Evolutionary conservation across 2,888 invertebrate species (phyloP).

Genomic region (Tiliacea citrago): DNA sequence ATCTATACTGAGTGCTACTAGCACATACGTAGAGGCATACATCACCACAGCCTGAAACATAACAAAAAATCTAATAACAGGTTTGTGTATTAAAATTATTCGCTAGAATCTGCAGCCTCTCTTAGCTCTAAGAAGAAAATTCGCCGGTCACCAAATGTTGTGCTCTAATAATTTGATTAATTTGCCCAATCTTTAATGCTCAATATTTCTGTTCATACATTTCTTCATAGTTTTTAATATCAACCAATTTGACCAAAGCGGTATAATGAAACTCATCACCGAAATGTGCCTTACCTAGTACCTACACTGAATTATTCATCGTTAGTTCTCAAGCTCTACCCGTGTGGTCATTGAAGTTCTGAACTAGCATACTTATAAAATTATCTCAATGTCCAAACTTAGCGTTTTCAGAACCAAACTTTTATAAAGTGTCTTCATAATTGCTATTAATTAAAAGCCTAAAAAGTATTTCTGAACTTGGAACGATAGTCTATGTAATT

Average conservation of each 20-base stretch:
- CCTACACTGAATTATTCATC: background rate
- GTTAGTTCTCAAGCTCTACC: slow-evolving; percentile 14
- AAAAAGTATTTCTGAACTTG: background rate
- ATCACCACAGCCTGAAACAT: slow-evolving; percentile 95
- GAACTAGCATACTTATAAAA: slow-evolving; percentile 31
- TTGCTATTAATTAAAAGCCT: slow-evolving; percentile 9
- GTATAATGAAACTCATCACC: background rate
- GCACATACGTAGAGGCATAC: slow-evolving; percentile 97
- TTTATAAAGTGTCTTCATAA: slow-evolving; percentile 16
- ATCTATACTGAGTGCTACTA: slow-evolving; percentile 97
- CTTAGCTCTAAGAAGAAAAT: background rate
- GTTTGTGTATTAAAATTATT: background rate
- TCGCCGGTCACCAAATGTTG: background rate
- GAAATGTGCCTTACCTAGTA: background rate
- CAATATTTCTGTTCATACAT: background rate
- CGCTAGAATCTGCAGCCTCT: background rate
- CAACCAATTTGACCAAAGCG: background rate
- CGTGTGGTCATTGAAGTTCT: slow-evolving; percentile 24
- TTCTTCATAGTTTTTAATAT: background rate
- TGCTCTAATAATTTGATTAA: background rate
- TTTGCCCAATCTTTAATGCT: background rate
- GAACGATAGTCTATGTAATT: background rate
- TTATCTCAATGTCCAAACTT: slow-evolving; percentile 36
- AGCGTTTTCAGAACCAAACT: slow-evolving; percentile 25
- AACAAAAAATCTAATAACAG: background rate